phyloP scores from a whole-genome alignment of 1,140 invertebrate genomes.

The Monochamus saltuarius region DNA sequence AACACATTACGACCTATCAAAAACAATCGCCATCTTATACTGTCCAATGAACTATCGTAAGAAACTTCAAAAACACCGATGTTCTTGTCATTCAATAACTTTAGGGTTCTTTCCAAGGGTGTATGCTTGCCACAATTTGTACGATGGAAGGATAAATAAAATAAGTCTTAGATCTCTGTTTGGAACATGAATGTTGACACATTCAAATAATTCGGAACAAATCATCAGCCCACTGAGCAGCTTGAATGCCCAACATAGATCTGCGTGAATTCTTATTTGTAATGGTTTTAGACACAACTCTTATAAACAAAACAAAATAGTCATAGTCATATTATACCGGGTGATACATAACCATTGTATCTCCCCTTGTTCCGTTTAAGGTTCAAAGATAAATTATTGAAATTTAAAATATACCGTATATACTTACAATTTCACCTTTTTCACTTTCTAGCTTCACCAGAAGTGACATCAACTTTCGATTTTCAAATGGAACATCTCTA shows the following conservation, averaged over 20 bases:
- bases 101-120: too few relatives aligned
- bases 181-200: conserved; percentile 9
- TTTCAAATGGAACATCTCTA: too few relatives aligned
- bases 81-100: neutral
- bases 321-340: too few relatives aligned
- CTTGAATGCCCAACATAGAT: conserved; percentile 1
- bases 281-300: neutral
- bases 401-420: too few relatives aligned
- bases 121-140: conserved; percentile 10
- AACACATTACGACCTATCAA: too few relatives aligned
- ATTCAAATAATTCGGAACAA: conserved; percentile 4
- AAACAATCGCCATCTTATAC: too few relatives aligned
- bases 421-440: too few relatives aligned
- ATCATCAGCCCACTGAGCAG: conserved; percentile 1
- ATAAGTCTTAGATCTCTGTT: conserved; percentile 3
- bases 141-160: conserved; percentile 2
- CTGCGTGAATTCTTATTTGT: neutral
- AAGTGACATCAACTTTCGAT: too few relatives aligned
- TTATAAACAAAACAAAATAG: neutral
- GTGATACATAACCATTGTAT: too few relatives aligned
- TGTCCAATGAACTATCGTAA: conserved; percentile 1
- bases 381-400: too few relatives aligned
- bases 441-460: too few relatives aligned
- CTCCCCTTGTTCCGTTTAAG: too few relatives aligned
- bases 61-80: conserved; percentile 3